Conservation (phyloP, 2,113 vertebrate species). For the Paralichthys olivaceus region DNA sequence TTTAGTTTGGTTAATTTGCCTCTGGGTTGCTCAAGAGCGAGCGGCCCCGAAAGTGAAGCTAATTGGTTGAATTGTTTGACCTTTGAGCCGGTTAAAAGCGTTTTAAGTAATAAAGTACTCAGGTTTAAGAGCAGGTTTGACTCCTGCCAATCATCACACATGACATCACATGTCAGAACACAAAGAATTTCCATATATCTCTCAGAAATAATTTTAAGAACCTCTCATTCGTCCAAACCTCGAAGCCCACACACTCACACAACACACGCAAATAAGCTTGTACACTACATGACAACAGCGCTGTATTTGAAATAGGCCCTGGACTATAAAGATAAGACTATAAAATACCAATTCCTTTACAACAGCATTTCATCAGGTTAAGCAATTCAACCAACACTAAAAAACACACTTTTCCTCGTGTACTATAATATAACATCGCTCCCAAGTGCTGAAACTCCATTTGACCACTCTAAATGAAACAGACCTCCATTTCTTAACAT, state of each 20-base stretch:
- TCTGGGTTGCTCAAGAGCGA: not conserved
- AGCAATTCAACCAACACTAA: conserved; percentile 25
- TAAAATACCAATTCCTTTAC: not conserved
- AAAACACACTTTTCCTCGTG: conserved; percentile 12
- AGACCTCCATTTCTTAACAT: conserved; percentile 27
- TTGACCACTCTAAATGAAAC: conserved; percentile 35
- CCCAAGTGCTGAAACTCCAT: conserved; percentile 31
- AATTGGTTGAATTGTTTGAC: conserved; percentile 20
- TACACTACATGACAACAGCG: not conserved
- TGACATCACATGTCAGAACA: not conserved
- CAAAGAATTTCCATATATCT: not conserved
- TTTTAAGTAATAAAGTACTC: not conserved
- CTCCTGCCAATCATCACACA: conserved; percentile 13
- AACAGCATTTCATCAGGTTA: not conserved
- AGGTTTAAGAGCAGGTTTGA: not conserved
- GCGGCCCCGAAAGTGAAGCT: not conserved
- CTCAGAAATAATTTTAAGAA: too few species aligned
- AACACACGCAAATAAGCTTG: not conserved
- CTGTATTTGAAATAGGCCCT: not conserved
- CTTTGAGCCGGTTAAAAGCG: conserved; percentile 26
- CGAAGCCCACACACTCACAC: not conserved
- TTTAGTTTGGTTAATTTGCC: not conserved
- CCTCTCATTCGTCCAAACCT: not conserved
- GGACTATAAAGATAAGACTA: not conserved
- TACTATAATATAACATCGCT: conserved; percentile 19